These are phyloP conservation scores for Salmo trutta DNA, from an alignment of 2,797 vertebrate species.

Conservation along the genomic window DNA sequence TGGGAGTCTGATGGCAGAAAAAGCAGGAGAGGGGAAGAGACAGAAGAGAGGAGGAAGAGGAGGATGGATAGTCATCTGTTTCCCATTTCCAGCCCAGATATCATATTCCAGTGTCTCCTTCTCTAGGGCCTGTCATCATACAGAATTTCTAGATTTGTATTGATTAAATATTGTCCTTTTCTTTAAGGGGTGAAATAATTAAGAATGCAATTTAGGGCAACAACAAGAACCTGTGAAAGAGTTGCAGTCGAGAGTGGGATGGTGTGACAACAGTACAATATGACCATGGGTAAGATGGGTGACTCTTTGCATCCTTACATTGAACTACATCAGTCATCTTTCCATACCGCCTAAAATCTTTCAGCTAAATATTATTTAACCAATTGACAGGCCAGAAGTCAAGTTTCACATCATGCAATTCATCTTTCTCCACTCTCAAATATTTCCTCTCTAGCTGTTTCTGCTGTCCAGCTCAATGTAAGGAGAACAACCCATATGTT, in stretches of 20 bases:
- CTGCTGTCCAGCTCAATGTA: not conserved
- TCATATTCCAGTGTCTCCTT: not conserved
- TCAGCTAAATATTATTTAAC: not conserved
- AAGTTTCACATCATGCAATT: not conserved
- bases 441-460: not conserved
- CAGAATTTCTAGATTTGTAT: not conserved
- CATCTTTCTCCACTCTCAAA: not conserved
- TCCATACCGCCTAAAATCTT: not conserved
- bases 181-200: not conserved
- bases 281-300: not conserved
- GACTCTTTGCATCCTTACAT: not conserved
- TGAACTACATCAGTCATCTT: not conserved
- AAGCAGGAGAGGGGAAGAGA: not conserved
- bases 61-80: conserved; percentile 2
- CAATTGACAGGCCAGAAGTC: not conserved
- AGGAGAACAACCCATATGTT: not conserved
- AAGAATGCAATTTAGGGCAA: not conserved
- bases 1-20: not conserved
- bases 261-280: not conserved
- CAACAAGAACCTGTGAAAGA: not conserved
- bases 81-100: not conserved
- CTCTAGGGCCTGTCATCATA: not conserved
- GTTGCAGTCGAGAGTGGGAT: not conserved
- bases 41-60: not conserved
- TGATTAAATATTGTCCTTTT: not conserved